Conservation (phyloP, 2,113 vertebrate genomes). For the Thalassoma bifasciatum region DNA sequence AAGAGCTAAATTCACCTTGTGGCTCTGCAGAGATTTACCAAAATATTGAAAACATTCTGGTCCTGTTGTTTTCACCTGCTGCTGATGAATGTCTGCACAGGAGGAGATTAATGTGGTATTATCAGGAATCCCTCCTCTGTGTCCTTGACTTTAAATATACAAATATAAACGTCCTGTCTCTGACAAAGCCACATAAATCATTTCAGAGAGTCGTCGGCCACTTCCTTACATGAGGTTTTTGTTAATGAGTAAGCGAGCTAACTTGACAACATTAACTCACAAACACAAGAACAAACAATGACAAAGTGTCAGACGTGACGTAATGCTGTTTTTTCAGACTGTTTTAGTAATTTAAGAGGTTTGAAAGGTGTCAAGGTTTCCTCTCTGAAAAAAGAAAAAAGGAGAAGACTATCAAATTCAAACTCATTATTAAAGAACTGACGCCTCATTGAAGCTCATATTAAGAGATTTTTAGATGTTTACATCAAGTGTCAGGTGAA, state of each 20-base stretch:
- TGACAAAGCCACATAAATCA: neutral
- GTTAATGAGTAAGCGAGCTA: neutral
- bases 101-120: neutral
- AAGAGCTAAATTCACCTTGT: neutral
- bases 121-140: neutral
- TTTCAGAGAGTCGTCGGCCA: neutral
- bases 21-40: neutral
- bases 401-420: too few species aligned
- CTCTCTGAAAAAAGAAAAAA: too few species aligned
- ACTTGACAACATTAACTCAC: neutral
- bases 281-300: neutral
- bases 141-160: too few species aligned
- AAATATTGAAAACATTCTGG: neutral
- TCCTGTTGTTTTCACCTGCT: neutral
- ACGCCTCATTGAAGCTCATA: too few species aligned
- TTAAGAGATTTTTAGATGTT: too few species aligned
- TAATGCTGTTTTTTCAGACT: too few species aligned
- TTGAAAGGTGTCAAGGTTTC: too few species aligned
- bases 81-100: too few species aligned
- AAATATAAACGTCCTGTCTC: neutral
- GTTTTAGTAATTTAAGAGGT: too few species aligned
- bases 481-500: too few species aligned
- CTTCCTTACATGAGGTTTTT: neutral
- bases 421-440: too few species aligned
- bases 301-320: neutral